Evolutionary conservation across 2,888 invertebrate genomes (phyloP).

Genomic region (Anoncus sp.): DNA sequence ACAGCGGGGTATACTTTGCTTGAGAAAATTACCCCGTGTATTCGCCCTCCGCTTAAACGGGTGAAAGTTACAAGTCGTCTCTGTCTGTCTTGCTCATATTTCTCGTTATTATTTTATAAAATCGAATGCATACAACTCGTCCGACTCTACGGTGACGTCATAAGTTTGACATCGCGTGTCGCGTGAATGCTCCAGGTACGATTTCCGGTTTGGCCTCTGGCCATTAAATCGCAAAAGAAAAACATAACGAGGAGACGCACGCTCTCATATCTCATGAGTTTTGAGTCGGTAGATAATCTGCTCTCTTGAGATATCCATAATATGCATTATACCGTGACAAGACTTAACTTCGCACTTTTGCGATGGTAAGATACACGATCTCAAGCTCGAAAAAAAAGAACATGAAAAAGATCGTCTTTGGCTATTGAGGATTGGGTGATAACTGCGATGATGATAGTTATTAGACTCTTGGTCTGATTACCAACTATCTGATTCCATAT

Average conservation of each 20-base stretch:
- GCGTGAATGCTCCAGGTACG: constrained; percentile 16
- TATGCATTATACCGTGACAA: constrained; percentile 5
- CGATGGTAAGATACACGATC: constrained; percentile 7
- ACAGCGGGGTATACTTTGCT: constrained; percentile 56
- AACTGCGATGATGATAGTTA: constrained; percentile 24
- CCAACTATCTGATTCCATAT: background rate
- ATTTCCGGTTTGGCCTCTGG: constrained; percentile 20
- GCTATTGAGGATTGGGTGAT: constrained; percentile 21
- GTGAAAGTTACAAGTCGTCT: constrained; percentile 60
- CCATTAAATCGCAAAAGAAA: constrained; percentile 33
- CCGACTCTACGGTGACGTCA: constrained; percentile 39
- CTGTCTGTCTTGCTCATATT: constrained; percentile 20
- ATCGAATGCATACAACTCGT: constrained; percentile 31
- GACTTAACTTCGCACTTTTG: constrained; percentile 15
- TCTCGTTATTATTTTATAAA: constrained; percentile 26
- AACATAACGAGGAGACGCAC: constrained; percentile 33
- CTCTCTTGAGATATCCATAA: background rate
- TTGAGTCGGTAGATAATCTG: constrained; percentile 18
- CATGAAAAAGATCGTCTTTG: constrained; percentile 4
- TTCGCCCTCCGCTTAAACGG: constrained; percentile 60
- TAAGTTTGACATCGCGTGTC: constrained; percentile 52
- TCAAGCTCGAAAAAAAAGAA: background rate
- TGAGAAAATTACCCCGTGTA: constrained; percentile 63
- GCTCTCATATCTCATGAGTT: constrained; percentile 35
- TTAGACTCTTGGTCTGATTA: constrained; percentile 11